Percentiles rank a stretch among this genome's conserved stretches.
Evolutionary conservation across 1,140 invertebrate species (phyloP).

Genomic region (Drosophila repletoides): DNA sequence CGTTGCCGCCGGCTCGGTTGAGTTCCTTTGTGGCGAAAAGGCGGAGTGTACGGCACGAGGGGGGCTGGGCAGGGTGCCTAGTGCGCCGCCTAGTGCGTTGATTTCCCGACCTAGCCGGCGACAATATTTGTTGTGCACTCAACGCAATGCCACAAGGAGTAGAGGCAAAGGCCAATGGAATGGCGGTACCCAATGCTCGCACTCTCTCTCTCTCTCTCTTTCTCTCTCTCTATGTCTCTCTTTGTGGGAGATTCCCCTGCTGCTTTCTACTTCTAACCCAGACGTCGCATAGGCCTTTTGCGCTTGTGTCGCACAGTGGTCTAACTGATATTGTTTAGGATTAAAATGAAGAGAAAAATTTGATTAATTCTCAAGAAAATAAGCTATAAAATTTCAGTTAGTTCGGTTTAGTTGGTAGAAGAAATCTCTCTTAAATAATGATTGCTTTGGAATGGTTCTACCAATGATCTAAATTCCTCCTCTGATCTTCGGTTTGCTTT

Average conservation of each 20-base stretch:
- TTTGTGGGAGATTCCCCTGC: slow-evolving; percentile 1
- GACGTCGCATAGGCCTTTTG: slow-evolving; percentile 54
- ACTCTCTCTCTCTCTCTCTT: slow-evolving; percentile 28
- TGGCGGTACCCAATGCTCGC: slow-evolving; percentile 35
- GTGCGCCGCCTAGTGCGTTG: slow-evolving; percentile 62
- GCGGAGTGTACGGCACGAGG: not conserved
- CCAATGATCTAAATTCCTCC: too few species aligned
- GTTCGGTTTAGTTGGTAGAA: too few species aligned
- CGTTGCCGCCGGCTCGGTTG: slow-evolving; percentile 21
- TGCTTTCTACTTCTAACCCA: slow-evolving; percentile 4
- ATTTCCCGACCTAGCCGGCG: slow-evolving; percentile 78
- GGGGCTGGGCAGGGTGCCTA: not conserved
- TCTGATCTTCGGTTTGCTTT: too few species aligned
- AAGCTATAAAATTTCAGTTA: too few species aligned
- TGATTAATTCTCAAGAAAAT: not conserved
- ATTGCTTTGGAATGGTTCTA: too few species aligned
- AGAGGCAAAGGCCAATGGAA: slow-evolving; percentile 66
- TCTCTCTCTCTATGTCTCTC: not conserved
- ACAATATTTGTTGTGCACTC: slow-evolving; percentile 80
- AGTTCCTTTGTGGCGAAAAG: not conserved
- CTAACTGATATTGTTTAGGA: slow-evolving; percentile 4
- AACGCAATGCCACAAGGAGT: slow-evolving; percentile 42
- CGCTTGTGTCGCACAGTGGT: slow-evolving; percentile 35
- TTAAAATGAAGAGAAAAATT: too few species aligned
- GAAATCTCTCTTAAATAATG: too few species aligned